Conservation (phyloP, 2,797 vertebrate genomes). For the Melanotaenia nigrans region DNA sequence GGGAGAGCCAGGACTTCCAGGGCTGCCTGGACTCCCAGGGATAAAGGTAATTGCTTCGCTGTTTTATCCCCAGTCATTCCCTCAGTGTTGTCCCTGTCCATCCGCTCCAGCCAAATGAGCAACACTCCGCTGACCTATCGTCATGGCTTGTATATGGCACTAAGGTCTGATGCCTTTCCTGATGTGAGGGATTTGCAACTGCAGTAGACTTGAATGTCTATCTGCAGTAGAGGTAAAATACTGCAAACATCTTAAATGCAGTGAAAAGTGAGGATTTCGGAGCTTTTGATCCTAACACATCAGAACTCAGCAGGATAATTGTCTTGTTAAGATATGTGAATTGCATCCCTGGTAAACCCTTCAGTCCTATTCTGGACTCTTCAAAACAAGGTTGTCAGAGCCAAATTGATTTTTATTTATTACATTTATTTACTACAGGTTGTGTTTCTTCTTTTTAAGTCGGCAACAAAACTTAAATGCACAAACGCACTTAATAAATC, state of each 20-base stretch:
- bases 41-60: constrained; percentile 96
- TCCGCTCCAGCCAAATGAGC: constrained; percentile 41
- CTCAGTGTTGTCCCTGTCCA: constrained; percentile 61
- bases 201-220: background rate
- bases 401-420: constrained; percentile 32
- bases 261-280: constrained; percentile 20
- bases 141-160: constrained; percentile 28
- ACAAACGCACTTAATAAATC: constrained; percentile 17
- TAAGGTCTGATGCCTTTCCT: constrained; percentile 26
- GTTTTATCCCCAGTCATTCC: constrained; percentile 68
- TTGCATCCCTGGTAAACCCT: constrained; percentile 24
- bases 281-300: constrained; percentile 37
- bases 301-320: constrained; percentile 34
- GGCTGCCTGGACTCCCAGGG: constrained; percentile 99
- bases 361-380: constrained; percentile 31
- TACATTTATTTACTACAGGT: constrained; percentile 5
- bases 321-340: constrained; percentile 37
- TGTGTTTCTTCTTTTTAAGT: constrained; percentile 1
- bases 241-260: constrained; percentile 13
- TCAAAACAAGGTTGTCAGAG: constrained; percentile 16
- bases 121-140: constrained; percentile 20
- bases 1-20: constrained; percentile 99
- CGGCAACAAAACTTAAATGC: constrained; percentile 36
- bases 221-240: constrained; percentile 20
- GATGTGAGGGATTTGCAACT: constrained; percentile 34